Evolutionary conservation across 2,113 vertebrate genomes (phyloP).

Genomic region (Bubo bubo): DNA sequence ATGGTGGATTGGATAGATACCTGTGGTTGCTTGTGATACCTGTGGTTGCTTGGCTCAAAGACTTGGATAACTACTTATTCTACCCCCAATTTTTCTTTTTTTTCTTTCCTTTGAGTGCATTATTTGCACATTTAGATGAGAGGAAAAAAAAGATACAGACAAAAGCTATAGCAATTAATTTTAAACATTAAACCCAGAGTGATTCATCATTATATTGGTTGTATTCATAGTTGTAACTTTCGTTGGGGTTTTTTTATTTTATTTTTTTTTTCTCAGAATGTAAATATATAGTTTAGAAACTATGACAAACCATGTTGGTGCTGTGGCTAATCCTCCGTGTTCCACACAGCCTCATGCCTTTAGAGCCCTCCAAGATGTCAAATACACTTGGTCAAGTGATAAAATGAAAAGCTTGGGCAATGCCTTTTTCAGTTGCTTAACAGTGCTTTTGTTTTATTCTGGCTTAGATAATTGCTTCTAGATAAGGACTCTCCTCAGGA

Average conservation of each 20-base stretch:
- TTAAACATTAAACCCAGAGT: background rate
- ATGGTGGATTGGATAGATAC: background rate
- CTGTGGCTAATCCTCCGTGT: background rate
- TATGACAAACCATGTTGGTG: background rate
- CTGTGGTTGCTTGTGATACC: background rate
- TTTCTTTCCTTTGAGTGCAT: background rate
- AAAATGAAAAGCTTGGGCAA: background rate
- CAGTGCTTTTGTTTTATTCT: background rate
- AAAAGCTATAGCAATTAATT: background rate
- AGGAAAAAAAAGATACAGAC: background rate
- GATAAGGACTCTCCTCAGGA: background rate
- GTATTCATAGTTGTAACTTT: background rate
- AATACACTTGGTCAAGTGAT: background rate
- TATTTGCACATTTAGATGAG: background rate
- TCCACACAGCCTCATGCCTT: background rate
- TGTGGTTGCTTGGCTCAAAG: background rate
- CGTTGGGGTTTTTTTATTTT: fast-evolving
- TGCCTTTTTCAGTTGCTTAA: background rate
- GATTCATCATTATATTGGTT: background rate
- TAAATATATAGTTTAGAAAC: background rate
- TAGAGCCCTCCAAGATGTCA: background rate
- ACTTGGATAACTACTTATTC: background rate
- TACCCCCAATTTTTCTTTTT: background rate
- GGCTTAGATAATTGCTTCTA: background rate
- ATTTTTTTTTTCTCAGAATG: too few species aligned